Conservation (phyloP, 2,113 vertebrate genomes). For the Zosterops japonicus region DNA sequence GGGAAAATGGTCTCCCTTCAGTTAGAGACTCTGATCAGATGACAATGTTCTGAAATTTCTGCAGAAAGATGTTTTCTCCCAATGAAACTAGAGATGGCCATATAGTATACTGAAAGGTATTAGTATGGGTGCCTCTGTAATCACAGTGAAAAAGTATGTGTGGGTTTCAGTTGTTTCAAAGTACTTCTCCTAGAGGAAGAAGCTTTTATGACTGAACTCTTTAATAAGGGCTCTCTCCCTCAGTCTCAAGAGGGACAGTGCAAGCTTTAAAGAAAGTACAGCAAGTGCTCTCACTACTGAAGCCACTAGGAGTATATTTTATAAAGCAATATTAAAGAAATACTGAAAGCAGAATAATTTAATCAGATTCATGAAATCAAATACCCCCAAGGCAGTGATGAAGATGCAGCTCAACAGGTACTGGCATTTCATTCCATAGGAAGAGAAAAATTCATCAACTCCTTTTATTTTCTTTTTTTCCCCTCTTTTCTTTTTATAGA, state of each 20-base stretch:
- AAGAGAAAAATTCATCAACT: conserved; percentile 27
- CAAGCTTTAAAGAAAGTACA: conserved; percentile 57
- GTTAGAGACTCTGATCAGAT: not conserved
- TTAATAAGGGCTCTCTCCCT: conserved; percentile 48
- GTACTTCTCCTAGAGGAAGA: conserved; percentile 35
- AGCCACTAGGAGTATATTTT: conserved; percentile 65
- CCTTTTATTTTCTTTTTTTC: not conserved
- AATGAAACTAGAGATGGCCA: not conserved
- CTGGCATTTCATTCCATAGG: conserved; percentile 41
- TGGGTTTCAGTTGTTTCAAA: conserved; percentile 51
- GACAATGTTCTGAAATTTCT: not conserved
- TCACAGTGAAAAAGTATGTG: conserved; percentile 14
- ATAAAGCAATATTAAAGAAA: conserved; percentile 72
- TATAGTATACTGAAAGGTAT: not conserved
- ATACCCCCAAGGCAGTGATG: conserved; percentile 65
- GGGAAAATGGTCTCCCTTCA: not conserved
- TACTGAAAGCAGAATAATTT: conserved; percentile 68
- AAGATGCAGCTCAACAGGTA: conserved; percentile 60
- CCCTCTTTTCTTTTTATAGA: not conserved
- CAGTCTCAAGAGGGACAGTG: conserved; percentile 47
- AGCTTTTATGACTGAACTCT: conserved; percentile 62
- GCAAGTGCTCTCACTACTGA: conserved; percentile 48
- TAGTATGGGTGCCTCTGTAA: not conserved
- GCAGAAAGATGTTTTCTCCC: not conserved
- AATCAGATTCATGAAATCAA: conserved; percentile 73